Evolutionary conservation across 2,113 vertebrate species (phyloP).

Genomic region (Otis tarda): DNA sequence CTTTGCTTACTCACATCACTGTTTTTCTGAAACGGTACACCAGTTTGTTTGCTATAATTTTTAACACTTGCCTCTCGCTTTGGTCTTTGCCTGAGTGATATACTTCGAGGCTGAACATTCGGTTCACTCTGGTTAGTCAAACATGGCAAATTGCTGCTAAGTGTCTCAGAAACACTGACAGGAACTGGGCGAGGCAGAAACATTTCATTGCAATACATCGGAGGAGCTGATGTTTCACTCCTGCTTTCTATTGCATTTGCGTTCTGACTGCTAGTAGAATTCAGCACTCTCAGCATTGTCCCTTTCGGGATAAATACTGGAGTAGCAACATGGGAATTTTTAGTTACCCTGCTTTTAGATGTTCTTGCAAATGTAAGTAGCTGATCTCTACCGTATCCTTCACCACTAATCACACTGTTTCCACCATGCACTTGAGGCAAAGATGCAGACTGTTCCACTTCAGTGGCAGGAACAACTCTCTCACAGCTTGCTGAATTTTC

Average conservation of each 20-base stretch:
- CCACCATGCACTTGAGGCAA: background rate
- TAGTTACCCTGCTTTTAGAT: slow-evolving; percentile 32
- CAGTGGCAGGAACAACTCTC: background rate
- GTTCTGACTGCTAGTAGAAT: slow-evolving; percentile 38
- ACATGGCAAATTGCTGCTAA: background rate
- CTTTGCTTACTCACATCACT: slow-evolving; percentile 25
- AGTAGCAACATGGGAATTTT: slow-evolving; percentile 60
- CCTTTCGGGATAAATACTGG: slow-evolving; percentile 79
- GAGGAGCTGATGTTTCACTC: background rate
- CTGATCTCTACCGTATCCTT: background rate
- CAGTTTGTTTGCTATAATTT: background rate
- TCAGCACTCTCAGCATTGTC: slow-evolving; percentile 75
- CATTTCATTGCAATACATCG: slow-evolving; percentile 26
- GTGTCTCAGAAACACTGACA: slow-evolving; percentile 14
- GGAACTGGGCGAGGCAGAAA: slow-evolving; percentile 60
- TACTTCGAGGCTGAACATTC: background rate
- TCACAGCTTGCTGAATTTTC: background rate
- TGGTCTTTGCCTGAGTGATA: slow-evolving; percentile 46
- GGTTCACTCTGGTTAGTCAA: background rate
- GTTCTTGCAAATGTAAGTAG: background rate
- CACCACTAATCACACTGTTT: background rate
- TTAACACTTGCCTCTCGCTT: slow-evolving; percentile 46
- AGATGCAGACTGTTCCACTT: background rate
- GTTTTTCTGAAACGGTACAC: background rate
- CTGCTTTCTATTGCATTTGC: background rate